Conservation (phyloP, 2,888 invertebrate genomes). For the Phania funesta region DNA sequence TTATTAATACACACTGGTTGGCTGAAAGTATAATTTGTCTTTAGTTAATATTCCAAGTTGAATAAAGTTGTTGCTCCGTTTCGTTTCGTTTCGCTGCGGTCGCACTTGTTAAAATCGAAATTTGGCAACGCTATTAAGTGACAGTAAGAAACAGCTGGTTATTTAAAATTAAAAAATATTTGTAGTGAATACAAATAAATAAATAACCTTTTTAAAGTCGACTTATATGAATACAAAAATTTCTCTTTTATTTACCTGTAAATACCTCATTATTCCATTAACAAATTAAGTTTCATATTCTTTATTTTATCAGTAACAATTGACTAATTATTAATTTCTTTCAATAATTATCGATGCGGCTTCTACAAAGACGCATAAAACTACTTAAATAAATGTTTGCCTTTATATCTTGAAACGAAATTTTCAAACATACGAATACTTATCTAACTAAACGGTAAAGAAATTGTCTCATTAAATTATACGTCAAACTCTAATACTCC, state of each 20-base stretch:
- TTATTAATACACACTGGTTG: too few species aligned
- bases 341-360: slow-evolving; percentile 33
- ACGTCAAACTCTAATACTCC: slow-evolving; percentile 3
- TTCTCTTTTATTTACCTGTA: not conserved
- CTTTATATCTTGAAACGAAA: not conserved
- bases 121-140: too few species aligned
- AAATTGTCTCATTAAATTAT: not conserved
- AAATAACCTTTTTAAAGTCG: slow-evolving; percentile 13
- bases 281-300: not conserved
- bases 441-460: not conserved
- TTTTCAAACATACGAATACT: not conserved
- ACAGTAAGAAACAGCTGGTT: too few species aligned
- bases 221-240: not conserved
- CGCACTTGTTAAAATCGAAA: too few species aligned
- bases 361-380: slow-evolving; percentile 1
- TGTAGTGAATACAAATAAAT: too few species aligned
- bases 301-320: slow-evolving; percentile 5
- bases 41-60: too few species aligned
- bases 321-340: slow-evolving; percentile 37
- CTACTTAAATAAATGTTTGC: slow-evolving; percentile 23
- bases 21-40: too few species aligned
- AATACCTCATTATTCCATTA: not conserved
- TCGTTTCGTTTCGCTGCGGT: too few species aligned
- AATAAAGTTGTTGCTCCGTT: too few species aligned
- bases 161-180: too few species aligned